Percentiles rank a stretch among this genome's conserved stretches.
These are phyloP conservation scores for Danio kyathit DNA, from an alignment of 2,797 vertebrate genomes.

Conservation along the genomic window DNA sequence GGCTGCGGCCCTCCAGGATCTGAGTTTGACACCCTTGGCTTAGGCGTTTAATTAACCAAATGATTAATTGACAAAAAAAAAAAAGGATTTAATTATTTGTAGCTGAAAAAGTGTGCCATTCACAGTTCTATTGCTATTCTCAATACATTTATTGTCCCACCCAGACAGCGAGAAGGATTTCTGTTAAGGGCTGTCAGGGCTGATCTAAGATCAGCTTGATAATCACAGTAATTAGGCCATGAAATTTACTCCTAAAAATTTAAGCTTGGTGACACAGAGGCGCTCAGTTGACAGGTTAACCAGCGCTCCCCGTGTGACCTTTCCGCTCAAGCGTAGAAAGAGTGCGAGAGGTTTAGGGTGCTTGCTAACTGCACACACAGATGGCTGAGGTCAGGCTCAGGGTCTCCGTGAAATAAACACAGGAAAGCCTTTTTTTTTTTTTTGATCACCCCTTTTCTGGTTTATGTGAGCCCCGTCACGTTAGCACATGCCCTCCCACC, in stretches of 20 bases:
- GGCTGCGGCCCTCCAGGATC: too few species aligned
- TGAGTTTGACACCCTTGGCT: too few species aligned
- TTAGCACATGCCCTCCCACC: conserved; percentile 34
- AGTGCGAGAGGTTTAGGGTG: conserved; percentile 50
- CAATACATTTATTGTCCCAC: background rate
- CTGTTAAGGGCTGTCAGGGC: background rate
- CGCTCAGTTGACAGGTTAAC: conserved; percentile 25
- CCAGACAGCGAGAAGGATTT: background rate
- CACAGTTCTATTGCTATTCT: background rate
- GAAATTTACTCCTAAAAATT: background rate
- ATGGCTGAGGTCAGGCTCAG: conserved; percentile 49
- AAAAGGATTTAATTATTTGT: background rate
- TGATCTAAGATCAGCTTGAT: background rate
- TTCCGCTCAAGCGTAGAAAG: conserved; percentile 30
- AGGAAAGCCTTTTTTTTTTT: conserved; percentile 54
- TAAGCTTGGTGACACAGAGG: background rate
- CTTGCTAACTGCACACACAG: conserved; percentile 46
- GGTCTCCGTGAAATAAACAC: conserved; percentile 72
- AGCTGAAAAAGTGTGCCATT: background rate
- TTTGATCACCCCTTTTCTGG: conserved; percentile 55
- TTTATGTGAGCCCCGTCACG: conserved; percentile 39
- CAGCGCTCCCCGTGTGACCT: conserved; percentile 46
- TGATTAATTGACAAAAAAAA: background rate
- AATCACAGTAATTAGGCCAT: conserved; percentile 5
- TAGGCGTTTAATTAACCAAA: background rate